Conservation (phyloP, 2,888 invertebrate genomes). For the Sphecodes monilicornis region DNA sequence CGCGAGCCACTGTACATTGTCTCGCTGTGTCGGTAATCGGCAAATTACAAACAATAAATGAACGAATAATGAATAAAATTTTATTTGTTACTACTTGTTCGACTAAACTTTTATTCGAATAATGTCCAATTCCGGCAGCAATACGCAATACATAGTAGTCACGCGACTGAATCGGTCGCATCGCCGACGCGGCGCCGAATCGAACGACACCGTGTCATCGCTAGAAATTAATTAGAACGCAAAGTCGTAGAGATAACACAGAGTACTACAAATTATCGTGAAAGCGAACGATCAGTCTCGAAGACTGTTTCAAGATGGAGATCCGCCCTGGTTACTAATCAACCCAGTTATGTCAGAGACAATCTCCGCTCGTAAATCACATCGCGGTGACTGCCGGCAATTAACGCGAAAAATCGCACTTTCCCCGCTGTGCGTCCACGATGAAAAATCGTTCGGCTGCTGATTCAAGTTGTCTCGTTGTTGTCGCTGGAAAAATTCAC, state of each 20-base stretch:
- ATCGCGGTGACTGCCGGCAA: constrained; percentile 23
- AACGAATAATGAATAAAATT: too few relatives aligned
- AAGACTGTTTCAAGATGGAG: constrained; percentile 19
- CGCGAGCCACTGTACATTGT: too few relatives aligned
- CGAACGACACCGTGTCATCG: neutral
- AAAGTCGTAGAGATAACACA: neutral
- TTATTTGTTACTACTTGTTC: too few relatives aligned
- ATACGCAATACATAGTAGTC: too few relatives aligned
- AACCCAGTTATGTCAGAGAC: constrained; percentile 59
- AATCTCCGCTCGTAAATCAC: constrained; percentile 64
- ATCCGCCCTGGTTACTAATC: constrained; percentile 43
- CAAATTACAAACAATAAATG: too few relatives aligned
- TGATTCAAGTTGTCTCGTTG: constrained; percentile 9
- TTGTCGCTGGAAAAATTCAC: constrained; percentile 23
- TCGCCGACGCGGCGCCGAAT: neutral
- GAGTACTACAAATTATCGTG: neutral
- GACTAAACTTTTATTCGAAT: too few relatives aligned
- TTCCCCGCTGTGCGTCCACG: constrained; percentile 24
- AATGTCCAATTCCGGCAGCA: neutral
- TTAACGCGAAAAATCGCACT: constrained; percentile 43
- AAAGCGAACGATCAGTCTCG: constrained; percentile 7
- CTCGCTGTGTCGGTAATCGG: too few relatives aligned
- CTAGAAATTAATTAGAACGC: constrained; percentile 18
- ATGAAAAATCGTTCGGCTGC: neutral
- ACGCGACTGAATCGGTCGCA: neutral